Evolutionary conservation across 2,888 invertebrate genomes (phyloP), one percentile per base, ranked within the genome.

Genomic region (Eupeodes latifasciatus): DNA sequence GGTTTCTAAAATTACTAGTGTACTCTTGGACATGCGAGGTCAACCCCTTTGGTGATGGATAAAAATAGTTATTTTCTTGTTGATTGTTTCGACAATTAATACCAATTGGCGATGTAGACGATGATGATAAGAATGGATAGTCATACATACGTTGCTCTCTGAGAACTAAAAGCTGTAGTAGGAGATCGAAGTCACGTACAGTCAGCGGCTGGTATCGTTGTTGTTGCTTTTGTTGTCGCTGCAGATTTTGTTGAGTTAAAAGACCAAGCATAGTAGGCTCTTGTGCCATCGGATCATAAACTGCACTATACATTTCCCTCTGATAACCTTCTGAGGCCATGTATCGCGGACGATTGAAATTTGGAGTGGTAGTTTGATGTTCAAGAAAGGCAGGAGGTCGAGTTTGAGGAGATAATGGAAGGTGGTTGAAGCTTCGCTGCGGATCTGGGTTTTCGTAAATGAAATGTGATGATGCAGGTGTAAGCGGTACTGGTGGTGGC

Each of bases 161-260:
- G 47, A 95, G 91, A 53, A 96, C 94, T 79, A 96, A 93, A 91
- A 96, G 95, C 88, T 96, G 95, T 7, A 96, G 93, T 57, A 96
- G 93, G 67, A 95, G 94, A 91, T 96, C 96, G 85, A 96, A 95
- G 91, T 96, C 96, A 90, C 95, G 94, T 2, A 96, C 95, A 91
- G 96, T 96, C 3, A 96, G 95, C 9, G 96, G 96, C 11, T 96
- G 95, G 67, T 95, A 94, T 62, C 96, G 69, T 2, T 71, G 75
- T 3, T 57, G 74, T 10, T 69, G 94, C 91, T 14, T 93, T 91
- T 67, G 66, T n/a, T 72, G 74, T 3, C 62, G 81, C 40, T 75
- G 67, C 27, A 27, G 27, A 27, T 27, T 27, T 12, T 62, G 94
- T 91, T 12, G 93, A 91, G 91, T 49, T 9, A 69, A 34, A 4